Percentiles rank a stretch among this genome's conserved stretches.
phyloP scores from a whole-genome alignment of 2,888 invertebrate species.

The Megalurothrips usitatus region DNA sequence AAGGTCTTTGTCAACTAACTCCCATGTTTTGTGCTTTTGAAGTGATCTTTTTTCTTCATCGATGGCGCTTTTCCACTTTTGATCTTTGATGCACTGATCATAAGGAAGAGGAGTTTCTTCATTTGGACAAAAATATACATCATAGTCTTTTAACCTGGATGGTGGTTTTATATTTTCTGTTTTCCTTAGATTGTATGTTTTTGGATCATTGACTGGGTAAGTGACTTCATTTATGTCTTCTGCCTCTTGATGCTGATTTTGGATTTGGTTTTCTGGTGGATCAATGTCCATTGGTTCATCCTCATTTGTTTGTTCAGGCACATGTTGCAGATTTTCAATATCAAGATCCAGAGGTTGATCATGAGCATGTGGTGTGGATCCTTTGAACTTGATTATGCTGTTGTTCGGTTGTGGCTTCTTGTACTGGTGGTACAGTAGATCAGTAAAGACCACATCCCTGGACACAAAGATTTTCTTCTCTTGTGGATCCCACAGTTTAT shows the following conservation, averaged over 20 bases:
- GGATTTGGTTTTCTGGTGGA: neutral
- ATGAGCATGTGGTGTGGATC: neutral
- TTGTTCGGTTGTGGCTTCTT: no score
- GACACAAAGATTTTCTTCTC: slow-evolving; percentile 35
- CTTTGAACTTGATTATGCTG: neutral
- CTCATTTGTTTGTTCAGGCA: neutral
- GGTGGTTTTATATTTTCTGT: neutral
- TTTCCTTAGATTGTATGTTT: neutral
- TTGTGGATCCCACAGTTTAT: slow-evolving; percentile 38
- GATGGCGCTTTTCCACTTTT: neutral
- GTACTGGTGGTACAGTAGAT: neutral
- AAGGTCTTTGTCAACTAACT: neutral
- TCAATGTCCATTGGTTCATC: neutral
- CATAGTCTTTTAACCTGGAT: neutral
- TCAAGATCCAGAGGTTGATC: neutral
- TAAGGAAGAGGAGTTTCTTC: neutral
- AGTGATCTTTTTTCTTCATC: neutral
- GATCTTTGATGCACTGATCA: neutral
- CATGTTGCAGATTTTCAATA: neutral
- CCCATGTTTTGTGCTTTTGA: slow-evolving; percentile 16
- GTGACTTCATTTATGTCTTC: neutral
- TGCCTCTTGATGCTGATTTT: neutral
- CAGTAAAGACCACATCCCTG: slow-evolving; percentile 35
- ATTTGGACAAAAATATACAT: neutral
- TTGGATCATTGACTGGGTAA: neutral